Percentiles rank a stretch among this genome's conserved stretches.
These are phyloP conservation scores for Intoshia linei DNA, from an alignment of 1,140 invertebrate genomes.

Conservation along the genomic window DNA sequence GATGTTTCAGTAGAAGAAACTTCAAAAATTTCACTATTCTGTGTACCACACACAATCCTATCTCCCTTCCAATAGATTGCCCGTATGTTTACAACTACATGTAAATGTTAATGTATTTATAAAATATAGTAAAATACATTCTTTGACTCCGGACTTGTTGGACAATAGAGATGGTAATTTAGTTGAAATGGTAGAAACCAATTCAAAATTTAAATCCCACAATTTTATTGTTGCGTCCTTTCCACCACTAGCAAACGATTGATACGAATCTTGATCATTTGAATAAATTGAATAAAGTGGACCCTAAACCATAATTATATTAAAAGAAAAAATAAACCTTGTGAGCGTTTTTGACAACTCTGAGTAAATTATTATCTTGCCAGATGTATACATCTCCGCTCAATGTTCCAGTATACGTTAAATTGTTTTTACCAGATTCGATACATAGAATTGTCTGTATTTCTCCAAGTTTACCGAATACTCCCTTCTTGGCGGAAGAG, in stretches of 20 bases:
- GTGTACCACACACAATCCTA: constrained; percentile 15
- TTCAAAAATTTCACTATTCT: constrained; percentile 20
- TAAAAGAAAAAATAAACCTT: constrained; percentile 10
- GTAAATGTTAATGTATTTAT: no score
- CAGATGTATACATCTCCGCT: constrained; percentile 21
- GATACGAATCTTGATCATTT: background rate
- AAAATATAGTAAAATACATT: no score
- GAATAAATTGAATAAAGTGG: background rate
- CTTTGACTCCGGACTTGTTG: no score
- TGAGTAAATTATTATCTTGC: constrained; percentile 13
- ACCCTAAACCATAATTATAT: background rate
- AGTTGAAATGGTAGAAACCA: no score
- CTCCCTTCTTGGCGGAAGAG: constrained; percentile 17
- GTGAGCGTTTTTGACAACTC: constrained; percentile 14
- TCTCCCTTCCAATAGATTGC: constrained; percentile 18
- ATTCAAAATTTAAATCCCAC: background rate
- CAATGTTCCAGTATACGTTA: constrained; percentile 17
- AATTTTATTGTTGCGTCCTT: constrained; percentile 1
- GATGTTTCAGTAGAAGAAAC: constrained; percentile 10
- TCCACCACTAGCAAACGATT: background rate
- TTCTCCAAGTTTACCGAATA: constrained; percentile 21
- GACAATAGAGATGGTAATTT: no score
- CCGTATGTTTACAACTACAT: constrained; percentile 13
- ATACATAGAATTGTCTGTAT: constrained; percentile 21
- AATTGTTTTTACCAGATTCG: constrained; percentile 13